A percentile compares a stretch with the other conserved stretches of the same genome.
Conservation (phyloP, 2,888 invertebrate species). For the Unio delphinus region DNA sequence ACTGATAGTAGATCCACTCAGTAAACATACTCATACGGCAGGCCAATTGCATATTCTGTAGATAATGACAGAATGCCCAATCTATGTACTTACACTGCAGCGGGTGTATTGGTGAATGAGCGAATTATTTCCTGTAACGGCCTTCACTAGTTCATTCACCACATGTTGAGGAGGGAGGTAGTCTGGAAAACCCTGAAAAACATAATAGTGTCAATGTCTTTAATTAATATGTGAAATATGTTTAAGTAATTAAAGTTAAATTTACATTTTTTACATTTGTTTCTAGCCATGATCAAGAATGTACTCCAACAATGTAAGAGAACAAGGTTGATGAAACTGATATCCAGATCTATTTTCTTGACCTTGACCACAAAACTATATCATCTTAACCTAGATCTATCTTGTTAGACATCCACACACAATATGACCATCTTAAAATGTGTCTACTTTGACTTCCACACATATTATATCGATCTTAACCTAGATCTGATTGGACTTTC, state of each 20-base stretch:
- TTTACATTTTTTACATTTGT: not conserved
- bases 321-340: not conserved
- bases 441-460: no score
- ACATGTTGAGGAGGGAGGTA: slow-evolving; percentile 87
- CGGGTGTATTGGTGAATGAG: slow-evolving; percentile 93
- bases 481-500: no score
- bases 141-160: slow-evolving; percentile 81
- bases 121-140: slow-evolving; percentile 78
- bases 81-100: slow-evolving; percentile 87
- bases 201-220: not conserved
- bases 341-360: no score
- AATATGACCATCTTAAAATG: no score
- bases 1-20: no score
- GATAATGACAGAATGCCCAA: not conserved
- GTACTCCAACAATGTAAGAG: not conserved
- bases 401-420: no score
- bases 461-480: no score
- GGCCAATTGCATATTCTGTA: not conserved
- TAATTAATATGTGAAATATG: not conserved
- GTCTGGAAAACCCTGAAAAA: slow-evolving; percentile 87
- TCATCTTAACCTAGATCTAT: no score
- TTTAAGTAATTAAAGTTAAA: not conserved
- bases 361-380: no score
- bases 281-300: not conserved
- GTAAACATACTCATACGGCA: no score